Conservation (phyloP, 2,888 invertebrate species). For the Drosophila aldrichi region DNA sequence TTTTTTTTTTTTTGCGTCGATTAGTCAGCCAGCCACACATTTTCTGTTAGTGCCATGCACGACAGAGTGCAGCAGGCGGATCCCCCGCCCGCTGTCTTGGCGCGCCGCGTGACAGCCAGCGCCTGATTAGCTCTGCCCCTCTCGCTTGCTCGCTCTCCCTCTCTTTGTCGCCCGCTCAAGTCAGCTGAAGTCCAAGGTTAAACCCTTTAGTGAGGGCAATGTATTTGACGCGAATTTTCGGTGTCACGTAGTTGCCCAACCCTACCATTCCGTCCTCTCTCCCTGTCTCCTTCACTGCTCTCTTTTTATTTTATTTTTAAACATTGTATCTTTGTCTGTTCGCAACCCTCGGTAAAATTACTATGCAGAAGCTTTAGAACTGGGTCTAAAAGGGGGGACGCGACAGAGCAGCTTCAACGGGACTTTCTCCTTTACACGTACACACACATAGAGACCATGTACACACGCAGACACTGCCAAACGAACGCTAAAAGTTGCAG, state of each 20-base stretch:
- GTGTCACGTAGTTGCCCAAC: constrained; percentile 26
- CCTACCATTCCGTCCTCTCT: constrained; percentile 2
- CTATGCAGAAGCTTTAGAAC: constrained; percentile 44
- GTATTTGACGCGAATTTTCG: constrained; percentile 42
- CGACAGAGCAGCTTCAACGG: constrained; percentile 1
- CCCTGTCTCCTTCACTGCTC: background rate
- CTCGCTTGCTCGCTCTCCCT: background rate
- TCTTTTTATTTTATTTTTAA: constrained; percentile 16
- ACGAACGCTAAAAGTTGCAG: constrained; percentile 58
- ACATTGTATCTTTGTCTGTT: constrained; percentile 31
- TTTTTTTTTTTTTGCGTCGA: constrained; percentile 27
- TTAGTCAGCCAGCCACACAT: constrained; percentile 31
- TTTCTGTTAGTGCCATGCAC: constrained; percentile 47
- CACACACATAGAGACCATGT: constrained; percentile 4
- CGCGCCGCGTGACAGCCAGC: constrained; percentile 41
- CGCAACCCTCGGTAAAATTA: constrained; percentile 57
- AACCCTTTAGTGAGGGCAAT: constrained; percentile 61
- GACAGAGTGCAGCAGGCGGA: constrained; percentile 26
- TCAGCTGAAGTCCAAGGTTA: constrained; percentile 66
- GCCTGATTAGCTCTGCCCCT: constrained; percentile 53
- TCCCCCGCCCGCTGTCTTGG: too few relatives aligned
- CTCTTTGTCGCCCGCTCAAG: background rate
- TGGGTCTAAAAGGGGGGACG: background rate
- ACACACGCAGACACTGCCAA: background rate
- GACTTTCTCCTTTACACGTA: constrained; percentile 36